A percentile compares a stretch with the other conserved stretches of the same genome.
Evolutionary conservation across 2,888 invertebrate species (phyloP).

Genomic region (Pseudoips prasinana): DNA sequence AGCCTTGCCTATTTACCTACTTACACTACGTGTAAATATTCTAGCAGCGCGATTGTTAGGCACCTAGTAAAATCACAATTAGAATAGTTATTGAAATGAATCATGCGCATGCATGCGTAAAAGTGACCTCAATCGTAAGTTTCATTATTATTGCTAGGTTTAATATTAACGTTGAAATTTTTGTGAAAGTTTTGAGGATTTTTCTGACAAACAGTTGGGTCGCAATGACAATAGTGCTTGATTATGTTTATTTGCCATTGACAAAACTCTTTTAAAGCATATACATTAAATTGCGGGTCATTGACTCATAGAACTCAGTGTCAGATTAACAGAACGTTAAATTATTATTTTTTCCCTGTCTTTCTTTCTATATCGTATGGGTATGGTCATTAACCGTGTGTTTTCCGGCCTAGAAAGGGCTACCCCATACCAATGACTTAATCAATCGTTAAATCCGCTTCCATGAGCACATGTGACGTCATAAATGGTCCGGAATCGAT

Average conservation of each 20-base stretch:
- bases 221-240: slow-evolving; percentile 16
- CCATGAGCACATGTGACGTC: too few species aligned
- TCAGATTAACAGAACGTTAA: too few species aligned
- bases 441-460: too few species aligned
- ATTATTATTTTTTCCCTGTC: too few species aligned
- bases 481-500: too few species aligned
- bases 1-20: slow-evolving; percentile 17
- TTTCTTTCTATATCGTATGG: too few species aligned
- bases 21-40: slow-evolving; percentile 18
- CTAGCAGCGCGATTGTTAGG: slow-evolving; percentile 18
- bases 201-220: slow-evolving; percentile 14
- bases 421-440: too few species aligned
- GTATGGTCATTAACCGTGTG: too few species aligned
- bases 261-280: too few species aligned
- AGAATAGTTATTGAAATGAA: slow-evolving; percentile 40
- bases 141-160: slow-evolving; percentile 35
- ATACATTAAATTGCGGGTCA: too few species aligned
- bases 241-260: slow-evolving; percentile 10
- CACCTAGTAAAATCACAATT: slow-evolving; percentile 19
- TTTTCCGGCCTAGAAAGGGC: too few species aligned
- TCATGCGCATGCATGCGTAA: slow-evolving; percentile 48
- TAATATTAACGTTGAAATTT: slow-evolving; percentile 32
- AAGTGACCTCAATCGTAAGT: slow-evolving; percentile 44
- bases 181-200: slow-evolving; percentile 31
- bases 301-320: too few species aligned